These are phyloP conservation scores for Eristalinus sepulchralis DNA, from an alignment of 2,888 invertebrate genomes.

Conservation along the genomic window DNA sequence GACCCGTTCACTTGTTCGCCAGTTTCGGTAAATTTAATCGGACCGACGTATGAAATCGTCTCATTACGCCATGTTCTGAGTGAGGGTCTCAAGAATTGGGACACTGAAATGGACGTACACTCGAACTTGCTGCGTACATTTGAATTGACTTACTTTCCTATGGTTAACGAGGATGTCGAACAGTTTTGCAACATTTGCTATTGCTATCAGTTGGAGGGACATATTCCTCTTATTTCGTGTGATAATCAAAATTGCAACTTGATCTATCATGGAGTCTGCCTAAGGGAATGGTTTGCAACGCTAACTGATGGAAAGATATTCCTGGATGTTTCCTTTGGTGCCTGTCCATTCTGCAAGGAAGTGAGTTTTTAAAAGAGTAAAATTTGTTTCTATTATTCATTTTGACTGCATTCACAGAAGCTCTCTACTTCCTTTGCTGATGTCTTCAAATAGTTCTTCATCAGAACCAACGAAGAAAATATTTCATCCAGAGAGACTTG, in stretches of 20 bases:
- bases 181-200: slow-evolving; percentile 79
- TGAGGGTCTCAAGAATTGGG: slow-evolving; percentile 78
- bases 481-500: too few relatives aligned
- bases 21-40: slow-evolving; percentile 77
- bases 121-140: slow-evolving; percentile 80
- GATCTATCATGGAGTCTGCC: slow-evolving; percentile 78
- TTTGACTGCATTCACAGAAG: slow-evolving; percentile 75
- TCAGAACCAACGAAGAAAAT: too few relatives aligned
- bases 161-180: slow-evolving; percentile 72
- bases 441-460: slow-evolving; percentile 73
- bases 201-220: slow-evolving; percentile 77
- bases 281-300: slow-evolving; percentile 79
- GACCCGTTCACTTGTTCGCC: slow-evolving; percentile 78
- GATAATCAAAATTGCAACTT: slow-evolving; percentile 78
- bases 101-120: slow-evolving; percentile 78
- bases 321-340: slow-evolving; percentile 78
- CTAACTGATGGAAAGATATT: slow-evolving; percentile 78
- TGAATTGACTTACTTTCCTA: slow-evolving; percentile 79
- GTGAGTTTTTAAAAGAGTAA: slow-evolving; percentile 71
- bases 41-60: slow-evolving; percentile 78
- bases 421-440: slow-evolving; percentile 79
- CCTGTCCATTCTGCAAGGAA: slow-evolving; percentile 80
- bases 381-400: background rate
- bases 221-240: slow-evolving; percentile 79
- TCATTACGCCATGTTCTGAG: slow-evolving; percentile 75